Conservation (phyloP, 2,888 invertebrate genomes). For the Eremobia ochroleuca region DNA sequence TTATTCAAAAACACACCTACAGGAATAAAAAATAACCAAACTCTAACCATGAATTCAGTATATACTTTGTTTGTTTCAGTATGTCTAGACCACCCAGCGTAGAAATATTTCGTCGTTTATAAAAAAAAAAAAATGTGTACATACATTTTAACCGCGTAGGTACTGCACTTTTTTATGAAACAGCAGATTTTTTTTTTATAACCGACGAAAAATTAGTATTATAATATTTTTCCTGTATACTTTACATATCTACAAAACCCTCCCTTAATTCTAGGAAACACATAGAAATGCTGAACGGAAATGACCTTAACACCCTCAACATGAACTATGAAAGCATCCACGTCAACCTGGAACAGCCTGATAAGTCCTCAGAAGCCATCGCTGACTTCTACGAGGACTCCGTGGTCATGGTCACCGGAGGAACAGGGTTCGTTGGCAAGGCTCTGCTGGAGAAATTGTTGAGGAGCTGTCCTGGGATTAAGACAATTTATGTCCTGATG, state of each 20-base stretch:
- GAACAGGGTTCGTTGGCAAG: constrained; percentile 97
- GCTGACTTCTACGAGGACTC: constrained; percentile 90
- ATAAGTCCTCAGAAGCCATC: constrained; percentile 78
- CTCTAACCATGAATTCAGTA: too few relatives aligned
- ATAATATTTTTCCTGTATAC: too few relatives aligned
- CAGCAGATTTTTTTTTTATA: too few relatives aligned
- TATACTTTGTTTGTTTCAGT: too few relatives aligned
- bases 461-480: constrained; percentile 95
- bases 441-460: constrained; percentile 98
- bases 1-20: too few relatives aligned
- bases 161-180: too few relatives aligned
- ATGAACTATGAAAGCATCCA: constrained; percentile 72
- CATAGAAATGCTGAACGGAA: constrained; percentile 82
- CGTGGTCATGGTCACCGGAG: constrained; percentile 91
- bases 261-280: constrained; percentile 73
- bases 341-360: constrained; percentile 65
- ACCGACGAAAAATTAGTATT: too few relatives aligned
- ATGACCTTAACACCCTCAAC: constrained; percentile 79
- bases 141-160: too few relatives aligned
- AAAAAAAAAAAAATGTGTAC: too few relatives aligned
- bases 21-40: too few relatives aligned
- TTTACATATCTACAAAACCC: constrained; percentile 19
- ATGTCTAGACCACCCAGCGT: too few relatives aligned
- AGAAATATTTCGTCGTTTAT: too few relatives aligned
- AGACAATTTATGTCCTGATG: constrained; percentile 95